Evolutionary conservation across 2,888 invertebrate genomes (phyloP).

Genomic region (Cantharis nigra): DNA sequence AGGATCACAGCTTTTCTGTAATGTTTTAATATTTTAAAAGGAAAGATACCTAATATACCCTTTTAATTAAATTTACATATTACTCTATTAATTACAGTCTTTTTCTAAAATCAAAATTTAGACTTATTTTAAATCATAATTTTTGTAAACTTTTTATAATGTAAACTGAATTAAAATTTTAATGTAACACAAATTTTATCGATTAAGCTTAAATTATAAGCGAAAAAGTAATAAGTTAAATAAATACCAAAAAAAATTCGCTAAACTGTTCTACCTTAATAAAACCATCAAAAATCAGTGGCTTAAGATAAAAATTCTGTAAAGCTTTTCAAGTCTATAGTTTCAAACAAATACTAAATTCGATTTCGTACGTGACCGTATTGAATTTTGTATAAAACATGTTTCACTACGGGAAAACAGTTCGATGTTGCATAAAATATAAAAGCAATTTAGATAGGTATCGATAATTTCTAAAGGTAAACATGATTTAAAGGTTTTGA

Average conservation of each 20-base stretch:
- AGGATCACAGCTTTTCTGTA: not conserved
- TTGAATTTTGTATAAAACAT: conserved; percentile 19
- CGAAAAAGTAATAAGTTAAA: not conserved
- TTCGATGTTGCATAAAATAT: conserved; percentile 28
- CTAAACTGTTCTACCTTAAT: not conserved
- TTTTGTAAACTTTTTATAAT: not conserved
- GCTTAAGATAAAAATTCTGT: not conserved
- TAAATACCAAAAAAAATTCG: not conserved
- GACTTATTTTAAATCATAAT: not conserved
- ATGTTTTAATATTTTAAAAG: not conserved
- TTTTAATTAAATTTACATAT: not conserved
- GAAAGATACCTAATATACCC: not conserved
- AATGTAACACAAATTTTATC: not conserved
- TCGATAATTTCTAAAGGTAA: conserved; percentile 16
- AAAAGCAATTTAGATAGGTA: conserved; percentile 27
- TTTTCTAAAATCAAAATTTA: not conserved
- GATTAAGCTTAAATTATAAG: not conserved
- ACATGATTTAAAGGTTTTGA: not conserved
- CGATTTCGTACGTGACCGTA: conserved; percentile 22
- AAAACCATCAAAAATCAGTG: not conserved
- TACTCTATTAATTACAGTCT: not conserved
- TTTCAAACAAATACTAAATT: conserved; percentile 26
- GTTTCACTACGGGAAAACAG: conserved; percentile 4
- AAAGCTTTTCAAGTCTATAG: not conserved
- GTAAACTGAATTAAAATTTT: not conserved